These are phyloP conservation scores for Corvus hawaiiensis DNA, from an alignment of 2,113 vertebrate genomes.

Conservation along the genomic window DNA sequence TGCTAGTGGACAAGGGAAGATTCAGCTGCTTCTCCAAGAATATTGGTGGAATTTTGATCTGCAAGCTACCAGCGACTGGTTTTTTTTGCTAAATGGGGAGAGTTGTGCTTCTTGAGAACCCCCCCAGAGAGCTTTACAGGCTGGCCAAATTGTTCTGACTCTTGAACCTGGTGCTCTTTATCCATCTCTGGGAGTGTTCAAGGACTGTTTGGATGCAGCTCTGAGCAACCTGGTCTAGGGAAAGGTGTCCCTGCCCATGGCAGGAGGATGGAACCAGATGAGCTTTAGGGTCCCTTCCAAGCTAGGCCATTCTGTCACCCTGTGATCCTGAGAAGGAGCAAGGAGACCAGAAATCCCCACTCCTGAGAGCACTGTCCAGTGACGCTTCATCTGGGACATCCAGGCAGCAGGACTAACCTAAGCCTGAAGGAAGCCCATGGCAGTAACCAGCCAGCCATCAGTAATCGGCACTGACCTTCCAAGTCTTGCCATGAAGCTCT, in stretches of 20 bases:
- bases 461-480: not conserved
- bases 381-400: accelerated
- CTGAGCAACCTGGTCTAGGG: not conserved
- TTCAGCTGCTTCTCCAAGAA: not conserved
- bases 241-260: not conserved
- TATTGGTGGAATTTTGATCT: not conserved
- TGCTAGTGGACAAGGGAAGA: not conserved
- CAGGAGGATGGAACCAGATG: not conserved
- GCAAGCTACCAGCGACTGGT: not conserved
- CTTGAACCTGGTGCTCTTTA: not conserved
- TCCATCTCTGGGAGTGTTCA: not conserved
- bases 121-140: not conserved
- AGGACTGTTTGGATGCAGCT: not conserved
- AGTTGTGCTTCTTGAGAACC: not conserved
- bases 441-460: not conserved
- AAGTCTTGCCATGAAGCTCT: not conserved
- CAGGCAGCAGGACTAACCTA: not conserved
- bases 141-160: not conserved
- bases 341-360: not conserved
- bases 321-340: not conserved
- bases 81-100: not conserved
- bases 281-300: not conserved
- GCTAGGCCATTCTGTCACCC: not conserved
- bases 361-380: not conserved
- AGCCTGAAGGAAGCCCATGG: accelerated